Evolutionary conservation across 1,140 invertebrate species (phyloP).

Genomic region (Adelges cooleyi): DNA sequence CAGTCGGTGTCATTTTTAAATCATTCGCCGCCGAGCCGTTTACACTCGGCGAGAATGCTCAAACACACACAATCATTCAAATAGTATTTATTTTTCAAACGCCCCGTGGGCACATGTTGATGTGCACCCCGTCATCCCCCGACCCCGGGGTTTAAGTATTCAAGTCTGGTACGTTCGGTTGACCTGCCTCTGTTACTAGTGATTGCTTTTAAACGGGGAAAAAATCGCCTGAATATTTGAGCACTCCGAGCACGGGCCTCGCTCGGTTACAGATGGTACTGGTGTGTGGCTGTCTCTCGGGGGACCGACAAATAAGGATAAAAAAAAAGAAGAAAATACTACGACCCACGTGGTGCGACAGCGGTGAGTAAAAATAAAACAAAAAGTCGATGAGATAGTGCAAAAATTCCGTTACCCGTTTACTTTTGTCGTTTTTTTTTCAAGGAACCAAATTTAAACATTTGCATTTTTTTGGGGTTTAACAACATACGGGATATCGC

Average conservation of each 20-base stretch:
- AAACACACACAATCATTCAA: conserved; percentile 6
- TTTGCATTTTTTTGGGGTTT: too few relatives aligned
- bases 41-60: not conserved
- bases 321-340: not conserved
- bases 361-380: conserved; percentile 1
- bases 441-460: too few relatives aligned
- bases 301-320: conserved; percentile 7
- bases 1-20: conserved; percentile 22
- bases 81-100: conserved; percentile 1
- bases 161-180: conserved; percentile 27
- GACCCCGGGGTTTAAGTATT: not conserved
- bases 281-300: not conserved
- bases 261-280: conserved; percentile 23
- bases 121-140: not conserved
- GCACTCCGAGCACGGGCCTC: conserved; percentile 14
- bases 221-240: conserved; percentile 27
- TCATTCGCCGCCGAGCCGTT: not conserved
- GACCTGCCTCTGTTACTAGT: conserved; percentile 24
- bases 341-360: not conserved
- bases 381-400: not conserved
- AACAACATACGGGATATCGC: too few relatives aligned
- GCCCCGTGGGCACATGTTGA: conserved; percentile 21
- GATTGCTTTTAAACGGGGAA: conserved; percentile 28
- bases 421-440: too few relatives aligned
- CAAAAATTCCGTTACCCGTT: too few relatives aligned